Conservation (phyloP, 2,888 invertebrate species). For the Tetanocera ferruginea region DNA sequence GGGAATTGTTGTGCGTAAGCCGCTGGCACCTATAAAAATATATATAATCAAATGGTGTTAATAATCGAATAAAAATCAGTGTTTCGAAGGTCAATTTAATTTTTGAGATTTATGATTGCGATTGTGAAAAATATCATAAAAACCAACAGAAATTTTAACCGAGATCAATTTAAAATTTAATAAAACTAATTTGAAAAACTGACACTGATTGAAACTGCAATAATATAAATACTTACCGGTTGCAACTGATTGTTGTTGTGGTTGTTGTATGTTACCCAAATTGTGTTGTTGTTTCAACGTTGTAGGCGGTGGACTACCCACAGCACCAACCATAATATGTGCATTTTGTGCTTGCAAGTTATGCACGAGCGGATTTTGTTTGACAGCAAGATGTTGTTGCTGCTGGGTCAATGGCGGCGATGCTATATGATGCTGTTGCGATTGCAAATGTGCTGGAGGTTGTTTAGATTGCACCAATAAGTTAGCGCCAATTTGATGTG, state of each 20-base stretch:
- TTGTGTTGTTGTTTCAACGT: constrained; percentile 57
- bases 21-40: constrained; percentile 67
- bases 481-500: constrained; percentile 15
- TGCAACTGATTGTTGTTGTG: constrained; percentile 26
- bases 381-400: constrained; percentile 41
- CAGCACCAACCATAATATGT: constrained; percentile 71
- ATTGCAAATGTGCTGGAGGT: constrained; percentile 59
- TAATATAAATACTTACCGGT: not conserved
- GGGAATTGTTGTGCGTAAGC: constrained; percentile 74
- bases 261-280: not conserved
- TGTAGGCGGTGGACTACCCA: constrained; percentile 73
- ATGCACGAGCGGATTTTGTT: constrained; percentile 63
- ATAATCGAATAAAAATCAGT: not conserved
- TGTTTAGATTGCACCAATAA: constrained; percentile 55
- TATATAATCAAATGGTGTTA: constrained; percentile 6
- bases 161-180: no score
- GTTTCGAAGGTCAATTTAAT: not conserved
- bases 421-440: constrained; percentile 61
- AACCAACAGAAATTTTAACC: not conserved
- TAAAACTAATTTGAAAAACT: no score
- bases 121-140: not conserved
- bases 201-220: no score
- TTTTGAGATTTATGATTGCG: not conserved
- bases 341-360: constrained; percentile 56
- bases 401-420: constrained; percentile 59